Percentiles rank a stretch among this genome's conserved stretches.
Evolutionary conservation across 2,113 vertebrate species (phyloP).

Genomic region (Ailurus styani): DNA sequence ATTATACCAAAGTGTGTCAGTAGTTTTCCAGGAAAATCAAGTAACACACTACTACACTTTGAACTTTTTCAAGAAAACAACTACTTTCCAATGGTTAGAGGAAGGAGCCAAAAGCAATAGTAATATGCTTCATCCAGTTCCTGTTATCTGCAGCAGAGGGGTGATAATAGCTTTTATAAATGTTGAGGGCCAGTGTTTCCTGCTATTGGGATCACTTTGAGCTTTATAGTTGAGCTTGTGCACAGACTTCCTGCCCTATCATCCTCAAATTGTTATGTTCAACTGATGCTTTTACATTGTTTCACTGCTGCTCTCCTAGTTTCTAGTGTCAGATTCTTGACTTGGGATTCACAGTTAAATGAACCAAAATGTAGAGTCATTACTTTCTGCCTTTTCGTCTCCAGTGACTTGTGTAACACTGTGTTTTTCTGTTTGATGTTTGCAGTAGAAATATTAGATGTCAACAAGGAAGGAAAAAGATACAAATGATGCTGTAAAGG

Average conservation of each 20-base stretch:
- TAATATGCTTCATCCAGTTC: not conserved
- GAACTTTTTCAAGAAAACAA: not conserved
- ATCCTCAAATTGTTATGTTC: not conserved
- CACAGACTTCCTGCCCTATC: not conserved
- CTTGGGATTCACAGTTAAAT: constrained; percentile 38
- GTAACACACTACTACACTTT: not conserved
- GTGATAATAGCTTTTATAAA: constrained; percentile 22
- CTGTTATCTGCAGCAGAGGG: not conserved
- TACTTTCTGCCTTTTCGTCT: constrained; percentile 41
- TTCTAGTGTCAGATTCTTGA: constrained; percentile 16
- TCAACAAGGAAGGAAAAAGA: not conserved
- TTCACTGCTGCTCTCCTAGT: not conserved
- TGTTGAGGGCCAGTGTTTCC: not conserved
- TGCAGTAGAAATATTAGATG: constrained; percentile 27
- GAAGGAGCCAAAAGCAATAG: not conserved
- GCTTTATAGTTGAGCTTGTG: not conserved
- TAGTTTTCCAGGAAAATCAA: constrained; percentile 27
- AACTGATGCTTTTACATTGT: not conserved
- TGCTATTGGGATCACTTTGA: not conserved
- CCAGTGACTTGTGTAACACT: constrained; percentile 3
- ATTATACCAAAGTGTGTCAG: not conserved
- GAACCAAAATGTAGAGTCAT: constrained; percentile 46
- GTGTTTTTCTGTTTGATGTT: constrained; percentile 19
- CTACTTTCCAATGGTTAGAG: not conserved
- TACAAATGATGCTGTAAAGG: not conserved